Percentiles rank a stretch among this genome's conserved stretches.
Conservation (phyloP, 2,888 invertebrate genomes). For the Proisotoma minuta region DNA sequence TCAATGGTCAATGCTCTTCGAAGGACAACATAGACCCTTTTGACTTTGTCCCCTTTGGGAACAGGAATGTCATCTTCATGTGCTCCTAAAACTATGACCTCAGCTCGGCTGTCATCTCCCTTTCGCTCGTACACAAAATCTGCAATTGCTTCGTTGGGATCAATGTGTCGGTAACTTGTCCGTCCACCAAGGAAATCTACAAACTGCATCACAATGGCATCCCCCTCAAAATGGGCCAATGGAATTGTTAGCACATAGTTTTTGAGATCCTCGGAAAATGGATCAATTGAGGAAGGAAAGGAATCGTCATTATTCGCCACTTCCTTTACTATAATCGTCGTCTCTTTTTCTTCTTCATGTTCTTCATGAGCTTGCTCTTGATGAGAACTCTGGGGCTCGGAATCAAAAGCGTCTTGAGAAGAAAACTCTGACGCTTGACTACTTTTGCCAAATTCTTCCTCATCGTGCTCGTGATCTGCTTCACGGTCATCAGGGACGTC, state of each 20-base stretch:
- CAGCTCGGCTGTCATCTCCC: not conserved
- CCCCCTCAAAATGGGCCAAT: slow-evolving; percentile 13
- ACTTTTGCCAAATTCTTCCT: no score
- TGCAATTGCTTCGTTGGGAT: not conserved
- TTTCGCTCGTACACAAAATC: slow-evolving; percentile 9
- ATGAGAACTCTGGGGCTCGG: no score
- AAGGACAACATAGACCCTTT: slow-evolving; percentile 14
- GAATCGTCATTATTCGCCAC: no score
- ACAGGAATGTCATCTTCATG: slow-evolving; percentile 7
- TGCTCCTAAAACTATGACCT: not conserved
- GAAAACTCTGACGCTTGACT: no score
- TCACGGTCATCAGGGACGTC: no score
- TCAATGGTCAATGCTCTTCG: slow-evolving; percentile 3
- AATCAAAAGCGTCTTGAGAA: no score
- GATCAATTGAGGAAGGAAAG: no score
- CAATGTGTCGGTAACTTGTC: slow-evolving; percentile 14
- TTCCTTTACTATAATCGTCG: no score
- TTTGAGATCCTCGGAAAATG: no score
- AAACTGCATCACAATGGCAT: slow-evolving; percentile 10
- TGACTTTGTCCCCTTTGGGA: not conserved
- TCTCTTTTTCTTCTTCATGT: no score
- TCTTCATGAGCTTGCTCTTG: no score
- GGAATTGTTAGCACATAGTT: slow-evolving; percentile 6
- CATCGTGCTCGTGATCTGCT: no score
- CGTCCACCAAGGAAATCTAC: not conserved